phyloP scores from a whole-genome alignment of 2,797 vertebrate genomes.

The Pygocentrus nattereri region DNA sequence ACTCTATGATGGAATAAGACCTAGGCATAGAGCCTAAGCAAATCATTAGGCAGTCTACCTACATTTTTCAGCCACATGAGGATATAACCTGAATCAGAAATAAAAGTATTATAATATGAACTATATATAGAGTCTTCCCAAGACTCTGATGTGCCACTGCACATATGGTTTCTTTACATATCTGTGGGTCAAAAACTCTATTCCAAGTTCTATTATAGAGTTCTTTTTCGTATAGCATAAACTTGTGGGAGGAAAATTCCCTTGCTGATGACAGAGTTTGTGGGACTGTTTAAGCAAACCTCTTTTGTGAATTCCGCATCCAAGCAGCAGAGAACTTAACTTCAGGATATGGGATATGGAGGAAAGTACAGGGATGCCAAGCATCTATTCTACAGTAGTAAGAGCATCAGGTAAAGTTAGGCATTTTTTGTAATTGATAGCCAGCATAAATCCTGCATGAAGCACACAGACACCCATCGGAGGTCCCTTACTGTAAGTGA shows the following conservation, averaged over 20 bases:
- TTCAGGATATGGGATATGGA: background rate
- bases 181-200: background rate
- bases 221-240: background rate
- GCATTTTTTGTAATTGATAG: background rate
- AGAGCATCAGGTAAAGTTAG: background rate
- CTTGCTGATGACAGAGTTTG: conserved; percentile 3
- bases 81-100: conserved; percentile 22
- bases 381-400: background rate
- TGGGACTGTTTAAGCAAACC: background rate
- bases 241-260: background rate
- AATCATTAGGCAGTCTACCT: conserved; percentile 14
- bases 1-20: background rate
- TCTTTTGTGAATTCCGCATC: background rate
- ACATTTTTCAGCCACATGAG: conserved; percentile 34
- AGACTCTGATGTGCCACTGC: background rate
- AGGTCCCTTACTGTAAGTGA: conserved; percentile 42
- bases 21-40: conserved; percentile 8
- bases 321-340: background rate
- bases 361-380: background rate
- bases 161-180: background rate
- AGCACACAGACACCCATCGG: background rate
- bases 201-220: background rate
- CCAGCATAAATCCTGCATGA: background rate
- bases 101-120: background rate
- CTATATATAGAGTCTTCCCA: background rate